Evolutionary conservation across 1,140 invertebrate genomes (phyloP).

Genomic region (Temnothorax curvispinosus): DNA sequence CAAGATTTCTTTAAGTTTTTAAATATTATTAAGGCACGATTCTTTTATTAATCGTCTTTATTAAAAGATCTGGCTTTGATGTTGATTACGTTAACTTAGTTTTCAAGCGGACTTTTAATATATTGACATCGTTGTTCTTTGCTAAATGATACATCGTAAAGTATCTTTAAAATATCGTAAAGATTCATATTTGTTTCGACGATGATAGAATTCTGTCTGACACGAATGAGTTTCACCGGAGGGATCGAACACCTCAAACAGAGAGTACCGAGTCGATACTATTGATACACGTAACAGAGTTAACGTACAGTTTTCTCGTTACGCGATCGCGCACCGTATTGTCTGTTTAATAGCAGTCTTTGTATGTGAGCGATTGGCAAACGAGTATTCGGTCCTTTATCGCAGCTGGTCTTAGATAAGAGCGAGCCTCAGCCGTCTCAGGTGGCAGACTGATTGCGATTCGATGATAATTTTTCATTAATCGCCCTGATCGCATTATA

Average conservation of each 20-base stretch:
- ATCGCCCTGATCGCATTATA: background rate
- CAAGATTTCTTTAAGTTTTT: background rate
- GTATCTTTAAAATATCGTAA: background rate
- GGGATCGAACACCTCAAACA: constrained; percentile 7
- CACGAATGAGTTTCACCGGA: constrained; percentile 49
- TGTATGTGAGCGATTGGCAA: background rate
- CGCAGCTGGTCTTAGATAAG: constrained; percentile 65
- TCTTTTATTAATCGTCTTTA: background rate
- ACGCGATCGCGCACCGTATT: constrained; percentile 14
- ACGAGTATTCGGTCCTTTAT: constrained; percentile 58
- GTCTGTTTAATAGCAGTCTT: constrained; percentile 34
- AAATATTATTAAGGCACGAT: background rate
- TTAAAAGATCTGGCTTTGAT: background rate
- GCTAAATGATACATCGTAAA: background rate
- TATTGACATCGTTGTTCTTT: background rate
- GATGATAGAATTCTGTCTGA: constrained; percentile 33
- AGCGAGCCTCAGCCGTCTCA: constrained; percentile 30
- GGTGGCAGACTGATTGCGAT: constrained; percentile 56
- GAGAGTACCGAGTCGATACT: constrained; percentile 37
- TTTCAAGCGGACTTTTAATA: background rate
- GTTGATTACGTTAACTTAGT: background rate
- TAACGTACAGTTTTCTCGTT: background rate
- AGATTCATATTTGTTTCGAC: constrained; percentile 16
- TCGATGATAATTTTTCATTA: constrained; percentile 59
- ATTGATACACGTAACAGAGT: constrained; percentile 22